Percentiles rank a stretch among this genome's conserved stretches.
These are phyloP conservation scores for Sabatieria punctata DNA, from an alignment of 2,888 invertebrate genomes.

Conservation along the genomic window DNA sequence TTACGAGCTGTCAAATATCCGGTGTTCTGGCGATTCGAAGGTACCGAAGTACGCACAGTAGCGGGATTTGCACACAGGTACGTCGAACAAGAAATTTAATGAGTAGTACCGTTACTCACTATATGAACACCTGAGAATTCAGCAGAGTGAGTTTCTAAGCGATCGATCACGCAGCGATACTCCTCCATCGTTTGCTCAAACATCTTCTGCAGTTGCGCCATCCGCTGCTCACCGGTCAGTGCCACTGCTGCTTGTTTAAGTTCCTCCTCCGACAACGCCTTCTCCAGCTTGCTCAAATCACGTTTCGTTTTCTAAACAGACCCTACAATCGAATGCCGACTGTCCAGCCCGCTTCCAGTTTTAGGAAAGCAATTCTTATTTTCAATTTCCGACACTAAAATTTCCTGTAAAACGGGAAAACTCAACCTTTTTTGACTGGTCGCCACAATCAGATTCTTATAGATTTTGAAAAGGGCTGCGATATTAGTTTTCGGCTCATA, in stretches of 20 bases:
- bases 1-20: too few species aligned
- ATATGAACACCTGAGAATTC: too few species aligned
- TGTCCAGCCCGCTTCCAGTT: not conserved
- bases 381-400: constrained; percentile 5
- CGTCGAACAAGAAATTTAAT: too few species aligned
- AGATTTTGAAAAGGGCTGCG: too few species aligned
- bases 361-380: not conserved
- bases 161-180: constrained; percentile 39
- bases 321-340: not conserved
- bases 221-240: constrained; percentile 46
- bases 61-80: too few species aligned
- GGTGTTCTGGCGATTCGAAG: too few species aligned
- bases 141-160: constrained; percentile 20
- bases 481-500: too few species aligned
- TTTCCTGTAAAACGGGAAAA: constrained; percentile 1
- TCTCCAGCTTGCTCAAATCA: constrained; percentile 47
- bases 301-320: constrained; percentile 46
- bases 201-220: constrained; percentile 46
- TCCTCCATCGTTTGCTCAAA: constrained; percentile 47
- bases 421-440: too few species aligned
- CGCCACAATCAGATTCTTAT: too few species aligned
- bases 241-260: constrained; percentile 40
- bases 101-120: too few species aligned
- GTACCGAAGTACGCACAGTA: too few species aligned
- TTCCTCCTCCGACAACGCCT: constrained; percentile 45